A percentile compares a stretch with the other conserved stretches of the same genome.
These are phyloP conservation scores for Amiota minor DNA, from an alignment of 2,888 invertebrate species.

Conservation along the genomic window DNA sequence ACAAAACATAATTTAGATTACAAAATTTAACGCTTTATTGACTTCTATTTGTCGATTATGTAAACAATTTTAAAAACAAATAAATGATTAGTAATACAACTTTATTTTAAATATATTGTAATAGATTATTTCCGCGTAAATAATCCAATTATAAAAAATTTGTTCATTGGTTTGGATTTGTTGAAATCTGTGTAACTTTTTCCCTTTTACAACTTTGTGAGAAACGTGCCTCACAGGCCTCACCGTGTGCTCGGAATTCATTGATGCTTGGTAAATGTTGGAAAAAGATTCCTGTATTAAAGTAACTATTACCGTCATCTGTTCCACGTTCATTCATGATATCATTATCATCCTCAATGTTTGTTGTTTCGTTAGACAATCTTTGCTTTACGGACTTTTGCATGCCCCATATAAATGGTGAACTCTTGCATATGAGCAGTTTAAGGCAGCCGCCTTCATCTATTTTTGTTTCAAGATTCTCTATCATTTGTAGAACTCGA, in stretches of 20 bases:
- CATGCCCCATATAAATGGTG: conserved; percentile 85
- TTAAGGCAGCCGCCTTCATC: conserved; percentile 82
- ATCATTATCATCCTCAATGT: conserved; percentile 31
- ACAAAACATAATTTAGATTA: too few relatives aligned
- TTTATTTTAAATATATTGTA: not conserved
- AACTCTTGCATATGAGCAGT: conserved; percentile 83
- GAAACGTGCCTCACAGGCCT: conserved; percentile 78
- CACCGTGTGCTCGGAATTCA: conserved; percentile 78
- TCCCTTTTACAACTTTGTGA: conserved; percentile 70
- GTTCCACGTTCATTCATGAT: conserved; percentile 38
- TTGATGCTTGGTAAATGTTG: conserved; percentile 78
- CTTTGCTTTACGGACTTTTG: conserved; percentile 77
- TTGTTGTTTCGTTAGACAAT: conserved; percentile 17
- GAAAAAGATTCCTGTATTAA: conserved; percentile 75
- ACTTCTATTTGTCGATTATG: too few relatives aligned
- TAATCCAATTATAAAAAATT: conserved; percentile 6
- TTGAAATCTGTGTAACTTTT: conserved; percentile 32
- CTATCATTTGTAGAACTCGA: conserved; percentile 77
- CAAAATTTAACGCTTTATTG: too few relatives aligned
- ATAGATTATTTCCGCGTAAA: not conserved
- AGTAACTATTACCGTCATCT: conserved; percentile 34
- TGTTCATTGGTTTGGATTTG: conserved; percentile 23
- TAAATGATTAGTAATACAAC: not conserved
- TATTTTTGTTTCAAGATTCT: conserved; percentile 75
- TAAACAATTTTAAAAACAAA: not conserved